Evolutionary conservation across 2,888 invertebrate species (phyloP), one percentile per base, ranked within the genome.

Genomic region (Drosophila birchii): DNA sequence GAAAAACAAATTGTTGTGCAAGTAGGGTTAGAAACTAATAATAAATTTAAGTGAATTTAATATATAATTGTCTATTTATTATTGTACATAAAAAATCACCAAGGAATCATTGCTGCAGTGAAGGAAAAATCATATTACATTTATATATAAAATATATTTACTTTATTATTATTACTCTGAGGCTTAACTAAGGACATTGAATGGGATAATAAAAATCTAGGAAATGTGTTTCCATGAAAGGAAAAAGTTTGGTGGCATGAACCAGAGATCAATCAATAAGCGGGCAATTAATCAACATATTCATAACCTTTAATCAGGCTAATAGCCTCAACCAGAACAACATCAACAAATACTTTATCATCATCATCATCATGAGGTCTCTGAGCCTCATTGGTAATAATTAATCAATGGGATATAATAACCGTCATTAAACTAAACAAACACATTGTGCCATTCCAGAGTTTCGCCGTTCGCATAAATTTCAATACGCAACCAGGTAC

Each of bases 371-470:
- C n/a, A 47, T 29, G 9, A 26, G 20, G 44, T 53, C 26, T 5
- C 26, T 5, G 49, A 59, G 51, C 38, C 70, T 64, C 68, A 75
- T 20, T 43, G 53, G 34, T 63, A 56, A 64, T 81, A 84, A 86
- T 84, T 84, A 86, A 84, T 84, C 85, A 60, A 60, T 55, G 69
- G 70, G 56, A 78, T 80, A 78, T 81, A 86, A 84, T 84, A 84
- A 80, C 85, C 84, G 68, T 66, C 84, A 84, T 84, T 86, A 80
- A 84, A 75, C 83, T 81, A 76, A 86, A 68, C 86, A 84, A 86
- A 86, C 83, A 78, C 53, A 75, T 77, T 68, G 70, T 36, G 57
- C 43, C 39, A 49, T 49, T 58, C 51, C 55, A 51, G 16, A 29
- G 55, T 72, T 72, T 49, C 60, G 36, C 45, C 58, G 29, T 45